phyloP scores from a whole-genome alignment of 2,888 invertebrate species.

The Torymus texanus region DNA sequence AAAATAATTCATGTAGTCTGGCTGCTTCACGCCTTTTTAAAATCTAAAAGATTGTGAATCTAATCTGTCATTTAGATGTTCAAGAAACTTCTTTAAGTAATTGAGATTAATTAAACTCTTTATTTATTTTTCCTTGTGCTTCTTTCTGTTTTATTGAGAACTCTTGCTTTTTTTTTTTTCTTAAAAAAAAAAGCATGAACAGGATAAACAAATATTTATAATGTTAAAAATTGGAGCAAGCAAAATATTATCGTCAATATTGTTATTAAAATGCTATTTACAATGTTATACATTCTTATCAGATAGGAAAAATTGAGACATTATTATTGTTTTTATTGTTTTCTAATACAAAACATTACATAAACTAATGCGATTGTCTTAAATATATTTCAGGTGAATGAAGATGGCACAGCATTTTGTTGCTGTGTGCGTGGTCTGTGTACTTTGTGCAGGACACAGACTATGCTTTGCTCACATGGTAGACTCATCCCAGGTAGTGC shows the following conservation, averaged over 20 bases:
- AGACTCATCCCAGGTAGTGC: constrained; percentile 67
- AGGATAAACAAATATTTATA: too few species aligned
- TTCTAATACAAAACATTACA: background rate
- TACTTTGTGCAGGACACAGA: constrained; percentile 85
- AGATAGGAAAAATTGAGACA: too few species aligned
- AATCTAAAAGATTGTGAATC: constrained; percentile 8
- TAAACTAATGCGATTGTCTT: constrained; percentile 9
- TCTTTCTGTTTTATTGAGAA: background rate
- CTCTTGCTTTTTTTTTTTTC: background rate
- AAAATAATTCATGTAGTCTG: constrained; percentile 2
- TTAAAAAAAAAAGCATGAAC: too few species aligned
- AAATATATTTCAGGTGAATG: constrained; percentile 58
- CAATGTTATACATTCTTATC: too few species aligned
- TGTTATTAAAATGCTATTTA: too few species aligned
- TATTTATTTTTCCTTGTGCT: background rate
- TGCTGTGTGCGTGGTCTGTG: constrained; percentile 89
- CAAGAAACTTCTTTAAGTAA: background rate
- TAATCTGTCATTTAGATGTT: constrained; percentile 14
- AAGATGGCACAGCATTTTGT: constrained; percentile 81
- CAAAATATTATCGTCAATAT: too few species aligned
- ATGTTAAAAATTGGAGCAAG: too few species aligned
- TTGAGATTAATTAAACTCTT: background rate
- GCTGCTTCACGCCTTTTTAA: background rate
- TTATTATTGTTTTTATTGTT: too few species aligned
- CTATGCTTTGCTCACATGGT: constrained; percentile 84